Evolutionary conservation across 1,140 invertebrate genomes (phyloP).

Genomic region (Atopsyche davidsoni): DNA sequence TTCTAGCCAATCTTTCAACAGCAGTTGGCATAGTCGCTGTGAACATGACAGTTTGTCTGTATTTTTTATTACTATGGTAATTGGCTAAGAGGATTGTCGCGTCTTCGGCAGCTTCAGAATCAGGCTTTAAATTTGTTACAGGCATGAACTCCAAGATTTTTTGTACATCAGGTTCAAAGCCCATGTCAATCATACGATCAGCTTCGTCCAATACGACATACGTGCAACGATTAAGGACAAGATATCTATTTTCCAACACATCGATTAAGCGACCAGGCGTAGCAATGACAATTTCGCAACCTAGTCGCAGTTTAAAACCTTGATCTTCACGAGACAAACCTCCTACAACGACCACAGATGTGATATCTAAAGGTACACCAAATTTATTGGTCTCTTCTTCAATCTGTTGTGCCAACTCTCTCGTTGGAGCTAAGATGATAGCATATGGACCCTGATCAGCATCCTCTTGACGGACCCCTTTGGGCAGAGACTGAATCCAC

Average conservation of each 20-base stretch:
- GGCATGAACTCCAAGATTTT: conserved; percentile 99
- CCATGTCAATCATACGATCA: conserved; percentile 99
- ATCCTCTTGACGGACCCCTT: conserved; percentile 88
- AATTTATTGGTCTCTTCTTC: conserved; percentile 99
- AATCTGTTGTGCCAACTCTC: conserved; percentile 99
- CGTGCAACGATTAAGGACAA: conserved; percentile 93
- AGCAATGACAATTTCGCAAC: conserved; percentile 99
- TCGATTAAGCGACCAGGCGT: conserved; percentile 99
- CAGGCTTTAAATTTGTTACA: conserved; percentile 96
- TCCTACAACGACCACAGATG: conserved; percentile 97
- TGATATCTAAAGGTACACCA: conserved; percentile 87
- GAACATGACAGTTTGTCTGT: conserved; percentile 99
- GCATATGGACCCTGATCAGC: conserved; percentile 97
- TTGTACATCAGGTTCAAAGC: conserved; percentile 97
- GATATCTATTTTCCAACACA: conserved; percentile 96
- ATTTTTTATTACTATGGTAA: conserved; percentile 97
- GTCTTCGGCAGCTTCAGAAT: conserved; percentile 97
- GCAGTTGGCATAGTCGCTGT: conserved; percentile 99
- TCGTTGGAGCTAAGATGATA: conserved; percentile 96
- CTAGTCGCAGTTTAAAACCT: conserved; percentile 91
- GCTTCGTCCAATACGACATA: conserved; percentile 93
- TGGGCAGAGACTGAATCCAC: conserved; percentile 98
- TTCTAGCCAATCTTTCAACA: conserved; percentile 91
- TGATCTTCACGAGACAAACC: conserved; percentile 97
- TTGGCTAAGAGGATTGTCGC: conserved; percentile 86